Conservation (phyloP, 1,140 invertebrate species). For the Drosophila truncata region DNA sequence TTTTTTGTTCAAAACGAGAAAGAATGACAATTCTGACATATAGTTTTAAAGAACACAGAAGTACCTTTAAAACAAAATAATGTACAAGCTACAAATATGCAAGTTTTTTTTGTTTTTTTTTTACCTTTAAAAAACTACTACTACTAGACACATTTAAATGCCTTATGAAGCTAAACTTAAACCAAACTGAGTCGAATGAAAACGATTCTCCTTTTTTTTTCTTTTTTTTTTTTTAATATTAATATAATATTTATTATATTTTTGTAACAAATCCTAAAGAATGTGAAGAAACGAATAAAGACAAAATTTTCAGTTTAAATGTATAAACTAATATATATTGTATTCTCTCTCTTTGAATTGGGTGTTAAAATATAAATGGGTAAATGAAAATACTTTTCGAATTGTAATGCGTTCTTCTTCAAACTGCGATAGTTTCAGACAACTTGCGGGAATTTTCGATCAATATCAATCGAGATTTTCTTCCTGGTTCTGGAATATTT, state of each 20-base stretch:
- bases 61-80: background rate
- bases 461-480: background rate
- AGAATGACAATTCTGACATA: too few relatives aligned
- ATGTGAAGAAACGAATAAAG: background rate
- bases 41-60: background rate
- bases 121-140: too few relatives aligned
- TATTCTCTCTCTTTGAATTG: background rate
- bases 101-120: background rate
- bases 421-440: background rate
- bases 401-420: background rate
- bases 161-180: too few relatives aligned
- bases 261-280: background rate
- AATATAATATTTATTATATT: too few relatives aligned
- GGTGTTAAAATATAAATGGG: background rate
- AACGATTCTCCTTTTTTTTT: background rate
- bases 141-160: too few relatives aligned
- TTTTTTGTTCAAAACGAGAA: background rate
- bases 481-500: too few relatives aligned
- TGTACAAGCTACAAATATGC: background rate
- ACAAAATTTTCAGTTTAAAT: too few relatives aligned
- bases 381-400: background rate
- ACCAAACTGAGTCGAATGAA: too few relatives aligned
- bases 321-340: background rate
- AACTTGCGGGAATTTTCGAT: background rate
- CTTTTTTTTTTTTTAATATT: background rate